phyloP scores from a whole-genome alignment of 2,797 vertebrate species.

The Carcharodon carcharias region DNA sequence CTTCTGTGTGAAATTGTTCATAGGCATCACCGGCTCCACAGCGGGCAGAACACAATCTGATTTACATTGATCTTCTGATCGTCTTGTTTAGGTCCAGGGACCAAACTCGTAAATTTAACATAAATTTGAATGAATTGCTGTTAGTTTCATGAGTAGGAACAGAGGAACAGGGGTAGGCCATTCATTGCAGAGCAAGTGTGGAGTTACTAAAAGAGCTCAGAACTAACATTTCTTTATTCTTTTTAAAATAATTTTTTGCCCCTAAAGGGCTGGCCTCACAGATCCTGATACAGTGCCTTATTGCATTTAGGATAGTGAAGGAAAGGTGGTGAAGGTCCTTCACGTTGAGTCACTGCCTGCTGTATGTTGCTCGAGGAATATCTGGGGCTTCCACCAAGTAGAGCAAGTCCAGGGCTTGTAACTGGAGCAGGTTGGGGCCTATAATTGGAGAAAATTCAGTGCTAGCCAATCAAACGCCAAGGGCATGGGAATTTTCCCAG shows the following conservation, averaged over 20 bases:
- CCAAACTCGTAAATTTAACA: neutral
- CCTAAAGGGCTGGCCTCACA: neutral
- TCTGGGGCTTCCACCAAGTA: neutral
- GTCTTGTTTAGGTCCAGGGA: neutral
- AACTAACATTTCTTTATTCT: neutral
- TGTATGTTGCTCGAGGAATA: neutral
- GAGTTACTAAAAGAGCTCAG: neutral
- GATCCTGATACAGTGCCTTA: neutral
- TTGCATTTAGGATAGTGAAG: neutral
- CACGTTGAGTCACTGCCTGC: neutral
- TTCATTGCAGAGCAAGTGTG: neutral
- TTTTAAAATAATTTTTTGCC: neutral
- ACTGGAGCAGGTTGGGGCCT: neutral
- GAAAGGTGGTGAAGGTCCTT: neutral
- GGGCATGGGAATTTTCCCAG: neutral
- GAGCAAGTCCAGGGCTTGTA: neutral
- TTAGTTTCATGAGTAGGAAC: neutral
- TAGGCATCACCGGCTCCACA: neutral
- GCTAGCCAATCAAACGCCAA: neutral
- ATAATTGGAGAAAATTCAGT: too few species aligned
- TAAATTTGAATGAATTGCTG: neutral
- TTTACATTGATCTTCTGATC: neutral
- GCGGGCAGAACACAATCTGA: neutral
- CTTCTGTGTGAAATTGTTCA: neutral
- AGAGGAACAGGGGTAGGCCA: neutral